A percentile compares a stretch with the other conserved stretches of the same genome.
Conservation (phyloP, 2,113 vertebrate species). For the Acrocephalus kingi region DNA sequence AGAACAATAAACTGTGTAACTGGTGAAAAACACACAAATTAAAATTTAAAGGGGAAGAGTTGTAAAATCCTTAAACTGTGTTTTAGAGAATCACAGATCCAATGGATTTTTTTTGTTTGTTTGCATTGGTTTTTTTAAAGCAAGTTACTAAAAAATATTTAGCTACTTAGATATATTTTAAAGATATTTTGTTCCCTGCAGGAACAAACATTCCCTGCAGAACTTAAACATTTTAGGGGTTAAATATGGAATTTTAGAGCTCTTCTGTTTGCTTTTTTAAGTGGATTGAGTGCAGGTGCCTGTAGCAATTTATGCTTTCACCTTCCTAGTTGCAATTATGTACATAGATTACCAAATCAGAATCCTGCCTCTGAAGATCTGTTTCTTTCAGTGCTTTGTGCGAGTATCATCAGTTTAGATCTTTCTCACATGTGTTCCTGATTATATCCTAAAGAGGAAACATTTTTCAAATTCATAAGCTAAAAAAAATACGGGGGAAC, state of each 20-base stretch:
- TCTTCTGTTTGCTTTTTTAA: neutral
- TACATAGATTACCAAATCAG: neutral
- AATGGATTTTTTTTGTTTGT: neutral
- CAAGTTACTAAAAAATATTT: neutral
- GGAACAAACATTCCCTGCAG: neutral
- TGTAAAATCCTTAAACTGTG: neutral
- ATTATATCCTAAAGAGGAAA: conserved; percentile 24
- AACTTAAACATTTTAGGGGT: neutral
- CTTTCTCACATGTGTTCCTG: conserved; percentile 13
- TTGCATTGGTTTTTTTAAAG: neutral
- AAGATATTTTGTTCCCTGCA: neutral
- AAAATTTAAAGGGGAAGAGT: neutral
- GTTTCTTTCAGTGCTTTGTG: conserved; percentile 11
- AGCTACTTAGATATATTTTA: neutral
- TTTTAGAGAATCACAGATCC: neutral
- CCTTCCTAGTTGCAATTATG: neutral
- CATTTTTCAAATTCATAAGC: conserved; percentile 38
- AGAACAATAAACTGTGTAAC: neutral
- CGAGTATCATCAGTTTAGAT: conserved; percentile 1
- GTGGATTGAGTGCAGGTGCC: neutral
- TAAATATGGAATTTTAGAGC: neutral
- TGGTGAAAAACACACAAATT: neutral
- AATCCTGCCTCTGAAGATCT: neutral
- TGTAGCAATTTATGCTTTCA: neutral
- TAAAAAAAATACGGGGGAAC: neutral